A percentile compares a stretch with the other conserved stretches of the same genome.
phyloP scores from a whole-genome alignment of 2,888 invertebrate species.

The Nephrotoma guestfalica region DNA sequence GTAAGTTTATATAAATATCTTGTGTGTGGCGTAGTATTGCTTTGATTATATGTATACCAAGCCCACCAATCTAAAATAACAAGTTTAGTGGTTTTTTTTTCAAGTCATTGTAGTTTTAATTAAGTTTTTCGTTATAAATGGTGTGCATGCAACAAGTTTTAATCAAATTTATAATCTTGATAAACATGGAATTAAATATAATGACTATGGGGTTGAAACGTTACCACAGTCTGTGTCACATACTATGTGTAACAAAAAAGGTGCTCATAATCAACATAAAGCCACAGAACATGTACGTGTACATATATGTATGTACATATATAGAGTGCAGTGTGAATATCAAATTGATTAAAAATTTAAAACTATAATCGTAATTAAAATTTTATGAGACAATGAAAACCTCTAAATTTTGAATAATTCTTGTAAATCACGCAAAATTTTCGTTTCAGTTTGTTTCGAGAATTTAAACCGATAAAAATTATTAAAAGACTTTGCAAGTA shows the following conservation, averaged over 20 bases:
- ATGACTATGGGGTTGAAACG: neutral
- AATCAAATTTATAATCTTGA: neutral
- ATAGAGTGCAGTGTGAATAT: too few species aligned
- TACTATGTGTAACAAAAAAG: neutral
- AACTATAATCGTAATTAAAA: neutral
- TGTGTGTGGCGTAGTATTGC: neutral
- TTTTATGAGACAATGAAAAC: neutral
- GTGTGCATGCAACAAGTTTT: neutral
- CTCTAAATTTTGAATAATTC: neutral
- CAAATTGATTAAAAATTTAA: neutral
- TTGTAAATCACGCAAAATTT: neutral
- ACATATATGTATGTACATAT: neutral
- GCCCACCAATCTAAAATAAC: neutral
- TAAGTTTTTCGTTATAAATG: neutral
- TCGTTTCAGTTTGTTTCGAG: too few species aligned
- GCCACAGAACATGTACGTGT: neutral
- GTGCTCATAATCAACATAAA: neutral
- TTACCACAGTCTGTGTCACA: neutral
- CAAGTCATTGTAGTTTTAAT: neutral
- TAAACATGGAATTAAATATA: neutral
- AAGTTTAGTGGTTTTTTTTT: neutral
- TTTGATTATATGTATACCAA: neutral
- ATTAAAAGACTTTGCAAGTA: neutral
- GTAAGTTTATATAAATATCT: neutral
- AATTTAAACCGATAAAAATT: neutral